Conservation (phyloP, 2,113 vertebrate genomes). For the Laterallus jamaicensis region DNA sequence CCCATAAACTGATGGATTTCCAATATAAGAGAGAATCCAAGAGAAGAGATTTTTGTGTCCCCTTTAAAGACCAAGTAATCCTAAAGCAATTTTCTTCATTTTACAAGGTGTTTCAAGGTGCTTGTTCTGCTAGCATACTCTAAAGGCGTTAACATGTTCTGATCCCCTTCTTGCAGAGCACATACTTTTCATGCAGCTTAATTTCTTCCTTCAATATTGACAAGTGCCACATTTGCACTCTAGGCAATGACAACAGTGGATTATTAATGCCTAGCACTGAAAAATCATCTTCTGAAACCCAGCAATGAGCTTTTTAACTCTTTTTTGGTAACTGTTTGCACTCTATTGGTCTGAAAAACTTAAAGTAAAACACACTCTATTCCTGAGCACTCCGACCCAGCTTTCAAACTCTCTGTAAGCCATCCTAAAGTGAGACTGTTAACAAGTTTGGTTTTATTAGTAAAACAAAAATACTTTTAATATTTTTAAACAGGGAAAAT, state of each 20-base stretch:
- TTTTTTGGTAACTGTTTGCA: neutral
- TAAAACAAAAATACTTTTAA: neutral
- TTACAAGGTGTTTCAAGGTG: neutral
- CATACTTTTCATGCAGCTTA: neutral
- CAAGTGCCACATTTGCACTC: neutral
- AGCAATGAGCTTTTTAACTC: neutral
- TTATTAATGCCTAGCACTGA: neutral
- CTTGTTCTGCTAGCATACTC: neutral
- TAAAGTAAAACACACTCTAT: neutral
- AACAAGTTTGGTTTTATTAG: constrained; percentile 31
- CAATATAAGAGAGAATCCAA: neutral
- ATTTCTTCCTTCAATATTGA: neutral
- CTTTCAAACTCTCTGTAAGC: neutral
- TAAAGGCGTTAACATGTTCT: neutral
- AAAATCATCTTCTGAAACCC: neutral
- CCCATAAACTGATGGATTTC: neutral
- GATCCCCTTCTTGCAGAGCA: neutral
- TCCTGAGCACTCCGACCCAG: neutral
- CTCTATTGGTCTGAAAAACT: neutral
- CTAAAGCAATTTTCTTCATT: neutral
- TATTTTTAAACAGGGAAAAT: constrained; percentile 37
- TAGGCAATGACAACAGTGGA: neutral
- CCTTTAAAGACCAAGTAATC: neutral
- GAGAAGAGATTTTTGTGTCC: neutral
- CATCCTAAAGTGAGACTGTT: neutral